Base-by-base conservation (phyloP, 2,888 invertebrate genomes). In the Eueremaeus valkanovi region DNA sequence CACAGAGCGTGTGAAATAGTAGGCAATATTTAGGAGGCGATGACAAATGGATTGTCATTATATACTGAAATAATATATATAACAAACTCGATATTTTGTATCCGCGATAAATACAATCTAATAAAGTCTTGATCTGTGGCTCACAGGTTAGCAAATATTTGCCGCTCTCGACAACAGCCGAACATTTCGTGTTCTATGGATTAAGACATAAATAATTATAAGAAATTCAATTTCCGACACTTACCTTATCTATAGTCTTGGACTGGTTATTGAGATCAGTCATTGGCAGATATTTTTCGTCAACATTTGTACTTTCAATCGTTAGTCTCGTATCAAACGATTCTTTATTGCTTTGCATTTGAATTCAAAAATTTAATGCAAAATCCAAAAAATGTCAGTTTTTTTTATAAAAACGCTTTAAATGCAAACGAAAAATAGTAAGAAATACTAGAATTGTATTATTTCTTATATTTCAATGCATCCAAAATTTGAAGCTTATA, bases 81-180 rank as follows among this genome's bases (percentile, higher is more conserved):
- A 51, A 45, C 75, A 45, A 13, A 75, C 75, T 55, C 33, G 75
- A 72, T 33, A 75, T 36, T 24, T 75, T 58, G 27, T 51, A 72
- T 72, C 75, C 75, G 55, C 72, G 75, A 72, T 75, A 75, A 18
- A 75, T 72, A 27, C 72, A 72, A 27, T 75, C 75, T 31, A 75
- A 55, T 18, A 72, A 72, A 24, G 75, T 75, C 58, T 63, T 66
- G 27, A 75, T 72, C 27, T 75, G 72, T 72, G 49, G 29, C 36
- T 75, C 72, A 51, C 31, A 63, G 13, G 75, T 75, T 45, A 75
- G 33, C 42, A 75, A 45, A 61, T 72, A 75, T 45, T 72, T 40
- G 9, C 55, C 72, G 21, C 24, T 33, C 9, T 75, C 75, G 3
- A 42, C 70, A 13, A 16, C 11, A 8, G 29, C 42, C 16, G 42